These are phyloP conservation scores for Agonopterix alstromeriana DNA, from an alignment of 2,888 invertebrate genomes.

Conservation along the genomic window DNA sequence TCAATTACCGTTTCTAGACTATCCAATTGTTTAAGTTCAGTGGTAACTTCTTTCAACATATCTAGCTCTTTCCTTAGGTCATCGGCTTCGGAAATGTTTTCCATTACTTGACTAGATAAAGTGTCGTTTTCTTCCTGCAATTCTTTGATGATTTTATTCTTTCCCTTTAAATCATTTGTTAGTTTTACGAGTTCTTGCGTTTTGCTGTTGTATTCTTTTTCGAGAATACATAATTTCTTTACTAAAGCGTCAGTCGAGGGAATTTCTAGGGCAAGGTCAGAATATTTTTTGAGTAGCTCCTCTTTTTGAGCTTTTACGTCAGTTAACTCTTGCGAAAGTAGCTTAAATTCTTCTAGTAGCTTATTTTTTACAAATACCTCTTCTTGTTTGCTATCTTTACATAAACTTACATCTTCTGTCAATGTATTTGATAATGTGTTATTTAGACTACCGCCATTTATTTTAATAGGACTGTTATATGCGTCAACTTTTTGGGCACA, in stretches of 20 bases:
- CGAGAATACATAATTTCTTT: constrained; percentile 36
- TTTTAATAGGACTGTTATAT: constrained; percentile 32
- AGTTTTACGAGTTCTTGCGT: constrained; percentile 34
- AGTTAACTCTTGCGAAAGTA: constrained; percentile 26
- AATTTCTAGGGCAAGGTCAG: constrained; percentile 38
- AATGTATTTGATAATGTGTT: neutral
- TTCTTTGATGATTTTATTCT: constrained; percentile 33
- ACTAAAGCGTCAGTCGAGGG: constrained; percentile 37
- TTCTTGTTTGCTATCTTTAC: constrained; percentile 22
- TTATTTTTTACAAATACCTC: constrained; percentile 17
- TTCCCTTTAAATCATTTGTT: constrained; percentile 24
- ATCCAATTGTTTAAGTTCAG: too few relatives aligned
- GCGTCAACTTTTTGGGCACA: constrained; percentile 17
- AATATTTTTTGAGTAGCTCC: constrained; percentile 41
- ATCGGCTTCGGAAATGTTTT: constrained; percentile 74
- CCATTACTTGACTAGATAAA: constrained; percentile 76
- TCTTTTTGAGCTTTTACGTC: constrained; percentile 31
- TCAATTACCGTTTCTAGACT: constrained; percentile 27
- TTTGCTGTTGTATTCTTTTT: constrained; percentile 38
- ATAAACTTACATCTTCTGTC: constrained; percentile 8
- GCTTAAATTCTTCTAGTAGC: constrained; percentile 25
- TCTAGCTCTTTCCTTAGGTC: constrained; percentile 54
- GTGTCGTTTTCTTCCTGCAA: constrained; percentile 72
- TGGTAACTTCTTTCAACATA: constrained; percentile 21
- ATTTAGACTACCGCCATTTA: constrained; percentile 2